Percentiles rank a stretch among this genome's conserved stretches.
phyloP scores from a whole-genome alignment of 1,140 invertebrate genomes.

The Cyphomyrmex costatus region DNA sequence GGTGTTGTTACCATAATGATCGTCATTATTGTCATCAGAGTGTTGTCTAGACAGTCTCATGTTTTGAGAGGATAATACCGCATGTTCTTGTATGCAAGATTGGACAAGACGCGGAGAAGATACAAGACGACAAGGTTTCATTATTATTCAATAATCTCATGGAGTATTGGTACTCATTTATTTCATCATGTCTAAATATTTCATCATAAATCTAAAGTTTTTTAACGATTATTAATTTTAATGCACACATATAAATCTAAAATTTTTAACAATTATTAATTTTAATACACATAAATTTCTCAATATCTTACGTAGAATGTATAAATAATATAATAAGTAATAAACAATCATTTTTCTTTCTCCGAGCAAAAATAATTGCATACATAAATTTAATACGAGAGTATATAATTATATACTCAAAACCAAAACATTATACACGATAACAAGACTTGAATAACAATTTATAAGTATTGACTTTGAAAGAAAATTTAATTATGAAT shows the following conservation, averaged over 20 bases:
- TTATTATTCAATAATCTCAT: conserved; percentile 81
- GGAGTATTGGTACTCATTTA: conserved; percentile 33
- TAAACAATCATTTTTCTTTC: background rate
- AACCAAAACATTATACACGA: background rate
- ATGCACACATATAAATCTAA: background rate
- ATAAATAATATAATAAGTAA: background rate
- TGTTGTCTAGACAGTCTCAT: conserved; percentile 60
- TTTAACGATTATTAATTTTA: conserved; percentile 7
- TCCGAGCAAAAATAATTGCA: conserved; percentile 15
- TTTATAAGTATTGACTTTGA: background rate
- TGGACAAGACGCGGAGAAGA: background rate
- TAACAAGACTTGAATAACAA: background rate
- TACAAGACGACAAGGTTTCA: conserved; percentile 65
- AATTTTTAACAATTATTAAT: conserved; percentile 18
- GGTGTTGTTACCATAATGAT: conserved; percentile 69
- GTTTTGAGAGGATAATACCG: conserved; percentile 34
- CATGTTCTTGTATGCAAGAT: background rate
- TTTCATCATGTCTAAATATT: conserved; percentile 34
- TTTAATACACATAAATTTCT: background rate
- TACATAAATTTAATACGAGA: background rate
- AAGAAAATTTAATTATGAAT: conserved; percentile 7
- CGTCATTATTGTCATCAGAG: conserved; percentile 72
- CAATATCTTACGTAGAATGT: too few species aligned
- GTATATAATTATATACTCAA: background rate
- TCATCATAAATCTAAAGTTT: background rate